These are phyloP conservation scores for Pseudorectes ferrugineus DNA, from an alignment of 2,113 vertebrate species.

Conservation along the genomic window DNA sequence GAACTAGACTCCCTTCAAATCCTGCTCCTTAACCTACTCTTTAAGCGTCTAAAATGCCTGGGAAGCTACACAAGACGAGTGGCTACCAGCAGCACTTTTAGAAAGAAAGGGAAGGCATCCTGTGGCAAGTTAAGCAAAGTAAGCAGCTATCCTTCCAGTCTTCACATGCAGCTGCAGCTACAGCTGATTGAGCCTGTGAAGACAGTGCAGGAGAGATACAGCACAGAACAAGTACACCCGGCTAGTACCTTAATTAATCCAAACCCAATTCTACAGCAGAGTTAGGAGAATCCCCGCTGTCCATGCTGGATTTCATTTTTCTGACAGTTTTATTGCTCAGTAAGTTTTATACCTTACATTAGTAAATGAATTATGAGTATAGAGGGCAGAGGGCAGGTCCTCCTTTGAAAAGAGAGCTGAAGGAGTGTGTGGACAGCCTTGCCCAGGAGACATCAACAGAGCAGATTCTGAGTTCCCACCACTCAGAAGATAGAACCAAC, in stretches of 20 bases:
- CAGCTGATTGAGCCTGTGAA: neutral
- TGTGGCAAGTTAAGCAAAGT: neutral
- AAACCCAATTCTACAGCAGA: neutral
- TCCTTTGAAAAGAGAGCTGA: neutral
- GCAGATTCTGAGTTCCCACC: neutral
- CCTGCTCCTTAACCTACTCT: neutral
- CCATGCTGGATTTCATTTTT: neutral
- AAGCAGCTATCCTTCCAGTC: neutral
- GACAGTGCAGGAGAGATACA: neutral
- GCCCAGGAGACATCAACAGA: neutral
- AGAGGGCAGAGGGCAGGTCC: neutral
- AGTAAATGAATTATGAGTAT: neutral
- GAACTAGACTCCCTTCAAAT: neutral
- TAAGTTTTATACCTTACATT: neutral
- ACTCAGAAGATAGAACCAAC: rapidly evolving
- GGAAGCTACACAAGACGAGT: neutral
- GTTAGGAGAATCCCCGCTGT: neutral
- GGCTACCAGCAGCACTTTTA: neutral
- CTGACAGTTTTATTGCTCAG: neutral
- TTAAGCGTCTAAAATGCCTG: neutral
- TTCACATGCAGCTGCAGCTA: neutral
- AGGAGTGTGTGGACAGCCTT: neutral
- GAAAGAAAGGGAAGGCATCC: neutral
- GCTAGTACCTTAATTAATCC: neutral
- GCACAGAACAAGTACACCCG: rapidly evolving